A percentile compares a stretch with the other conserved stretches of the same genome.
These are phyloP conservation scores for Nycticorax nycticorax DNA, from an alignment of 2,113 vertebrate genomes.

Conservation along the genomic window DNA sequence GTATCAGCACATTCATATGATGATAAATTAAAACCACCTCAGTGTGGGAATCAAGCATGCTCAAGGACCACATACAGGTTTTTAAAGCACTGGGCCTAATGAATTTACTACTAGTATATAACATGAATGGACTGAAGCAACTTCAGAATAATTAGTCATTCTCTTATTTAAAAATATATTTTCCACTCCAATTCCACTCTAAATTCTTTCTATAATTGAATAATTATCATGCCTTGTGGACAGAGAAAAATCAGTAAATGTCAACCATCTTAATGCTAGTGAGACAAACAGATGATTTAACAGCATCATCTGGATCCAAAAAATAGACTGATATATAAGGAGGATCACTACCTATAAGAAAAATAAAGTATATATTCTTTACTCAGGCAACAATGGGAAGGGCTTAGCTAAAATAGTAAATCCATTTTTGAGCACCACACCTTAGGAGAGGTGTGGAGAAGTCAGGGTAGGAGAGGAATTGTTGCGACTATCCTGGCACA, in stretches of 20 bases:
- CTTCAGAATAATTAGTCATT: slow-evolving; percentile 20
- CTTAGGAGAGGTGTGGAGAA: not conserved
- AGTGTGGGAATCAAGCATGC: not conserved
- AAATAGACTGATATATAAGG: not conserved
- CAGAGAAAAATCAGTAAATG: slow-evolving; percentile 27
- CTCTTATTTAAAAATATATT: slow-evolving; percentile 13
- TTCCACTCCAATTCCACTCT: slow-evolving; percentile 25
- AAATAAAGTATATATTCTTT: not conserved
- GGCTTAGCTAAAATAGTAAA: not conserved
- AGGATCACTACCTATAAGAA: not conserved
- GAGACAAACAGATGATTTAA: not conserved
- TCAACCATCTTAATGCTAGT: not conserved
- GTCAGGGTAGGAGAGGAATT: not conserved
- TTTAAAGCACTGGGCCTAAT: not conserved
- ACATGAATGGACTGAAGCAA: not conserved
- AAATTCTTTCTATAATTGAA: slow-evolving; percentile 17
- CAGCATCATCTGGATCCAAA: not conserved
- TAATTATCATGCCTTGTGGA: slow-evolving; percentile 16
- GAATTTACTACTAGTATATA: not conserved
- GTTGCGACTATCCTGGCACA: not conserved
- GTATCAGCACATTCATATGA: not conserved
- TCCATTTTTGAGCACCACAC: not conserved
- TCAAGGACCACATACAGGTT: not conserved
- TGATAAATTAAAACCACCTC: not conserved
- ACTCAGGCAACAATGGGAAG: not conserved